Evolutionary conservation across 2,113 vertebrate genomes (phyloP).

Genomic region (Centropus unirufus): DNA sequence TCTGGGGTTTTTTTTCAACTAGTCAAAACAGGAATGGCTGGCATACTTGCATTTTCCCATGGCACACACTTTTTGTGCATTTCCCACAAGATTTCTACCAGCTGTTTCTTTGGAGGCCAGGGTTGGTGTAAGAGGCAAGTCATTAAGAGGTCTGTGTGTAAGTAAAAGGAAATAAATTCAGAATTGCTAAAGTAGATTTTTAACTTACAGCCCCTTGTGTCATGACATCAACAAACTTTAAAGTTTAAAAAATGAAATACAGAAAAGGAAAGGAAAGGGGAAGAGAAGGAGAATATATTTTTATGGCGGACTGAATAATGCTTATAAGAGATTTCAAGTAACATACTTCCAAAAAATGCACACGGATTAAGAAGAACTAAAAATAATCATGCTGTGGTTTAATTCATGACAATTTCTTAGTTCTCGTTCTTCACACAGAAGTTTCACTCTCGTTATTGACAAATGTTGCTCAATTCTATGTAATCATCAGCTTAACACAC

Average conservation of each 20-base stretch:
- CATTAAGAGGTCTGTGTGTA: not conserved
- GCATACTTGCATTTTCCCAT: not conserved
- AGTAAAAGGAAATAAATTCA: not conserved
- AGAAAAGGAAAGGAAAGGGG: not conserved
- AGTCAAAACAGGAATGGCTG: not conserved
- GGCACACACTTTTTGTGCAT: not conserved
- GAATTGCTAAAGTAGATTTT: not conserved
- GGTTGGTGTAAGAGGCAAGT: not conserved
- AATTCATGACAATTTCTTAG: not conserved
- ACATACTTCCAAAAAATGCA: not conserved
- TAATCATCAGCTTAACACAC: slow-evolving; percentile 39
- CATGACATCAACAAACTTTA: not conserved
- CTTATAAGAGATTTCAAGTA: not conserved
- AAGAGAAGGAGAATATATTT: not conserved
- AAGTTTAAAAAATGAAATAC: not conserved
- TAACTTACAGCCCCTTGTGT: not conserved
- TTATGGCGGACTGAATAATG: not conserved
- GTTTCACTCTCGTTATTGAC: slow-evolving; percentile 43
- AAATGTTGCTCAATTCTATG: slow-evolving; percentile 46
- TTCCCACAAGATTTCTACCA: not conserved
- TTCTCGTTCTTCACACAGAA: not conserved
- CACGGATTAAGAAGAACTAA: not conserved
- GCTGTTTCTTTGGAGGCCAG: not conserved
- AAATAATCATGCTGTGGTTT: not conserved
- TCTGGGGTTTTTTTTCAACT: not conserved